Evolutionary conservation across 2,888 invertebrate genomes (phyloP), one percentile per base, ranked within the genome.

Genomic region (Barypeithes pellucidus): DNA sequence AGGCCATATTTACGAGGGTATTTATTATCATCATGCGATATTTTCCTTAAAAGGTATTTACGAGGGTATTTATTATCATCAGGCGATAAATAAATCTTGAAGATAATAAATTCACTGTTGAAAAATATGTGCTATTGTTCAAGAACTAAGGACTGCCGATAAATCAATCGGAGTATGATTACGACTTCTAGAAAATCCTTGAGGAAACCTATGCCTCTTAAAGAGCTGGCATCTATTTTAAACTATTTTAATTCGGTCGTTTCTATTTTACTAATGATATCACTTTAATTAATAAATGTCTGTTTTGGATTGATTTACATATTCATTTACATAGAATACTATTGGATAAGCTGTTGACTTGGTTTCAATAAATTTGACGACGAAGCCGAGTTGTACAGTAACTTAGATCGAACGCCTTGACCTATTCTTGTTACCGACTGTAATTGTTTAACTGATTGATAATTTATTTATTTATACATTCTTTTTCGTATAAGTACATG

Each of bases 241-340:
- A 22, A 50, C 14, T 20, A 52, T 52, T 5, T 24, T 24, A 52
- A 29, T 52, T 52, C 29, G 7, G 14, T 52, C 29, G 24, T 52
- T 14, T 14, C 52, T n/a, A 52, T 52, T 52, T 52, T 52, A 52
- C 18, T 1, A 14, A 20, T 5, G 22, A 22, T 50, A 12, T 20
- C 22, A 52, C 16, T 57, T 57, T 57, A 57, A 18, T 57, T 57
- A 57, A 57, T 57, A 57, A 33, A 57, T 57, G 54, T 57, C 54
- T 57, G 16, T 18, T 57, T 33, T 33, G 11, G 24, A 29, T 33
- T 57, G 54, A 57, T 33, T 57, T 57, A 57, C 54, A 54, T 57
- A 57, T 18, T 36, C 29, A 57, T 57, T 57, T 57, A 33, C 54
- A 57, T 57, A 57, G 16, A 57, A 57, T 52, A 29, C 29, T 7